Base-by-base conservation (phyloP, 2,113 vertebrate species). In the Thymallus thymallus region DNA sequence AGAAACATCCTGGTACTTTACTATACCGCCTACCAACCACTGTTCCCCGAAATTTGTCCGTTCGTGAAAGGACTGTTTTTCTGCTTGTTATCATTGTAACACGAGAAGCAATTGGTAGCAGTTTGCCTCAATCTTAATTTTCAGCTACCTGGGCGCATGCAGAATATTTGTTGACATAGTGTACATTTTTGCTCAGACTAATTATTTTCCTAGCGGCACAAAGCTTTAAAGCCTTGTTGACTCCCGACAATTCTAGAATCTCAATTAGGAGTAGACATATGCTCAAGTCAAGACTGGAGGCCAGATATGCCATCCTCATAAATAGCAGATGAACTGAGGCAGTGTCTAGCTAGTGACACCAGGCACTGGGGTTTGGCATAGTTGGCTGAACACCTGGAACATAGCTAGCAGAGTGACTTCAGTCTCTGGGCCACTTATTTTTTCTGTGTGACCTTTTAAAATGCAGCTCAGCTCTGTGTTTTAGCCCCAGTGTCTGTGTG, bases 391-490 rank as follows among this genome's bases (percentile, higher is more conserved):
- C 67, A 82, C 76, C 82, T 86, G 73, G 13, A 80, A 76, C 70
- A 80, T 16, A 26, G 14, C 13, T 7, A 6, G 79, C 75, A 75
- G 76, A 69, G 68, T 58, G 69, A 72, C 68, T 77, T 68, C 64
- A 76, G 65, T 87, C 74, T 75, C 48, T 64, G 45, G 76, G 72
- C 84, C 83, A 24, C 79, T 41, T 84, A 77, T 80, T 87, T 78
- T 55, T 65, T 83, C 70, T 76, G 78, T 75, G 80, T 86, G 85
- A 88, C 82, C 88, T 90, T 89, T 88, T 73, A 46, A 70, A 80
- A 75, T 79, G 72, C 56, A 67, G 65, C 66, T 76, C 61, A 64
- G 74, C 72, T 77, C 7, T 73, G 69, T 73, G 75, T 82, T 86
- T 81, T 83, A 46, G 30, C 67, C 30, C 7, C 58, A 70, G 74